Evolutionary conservation across 2,888 invertebrate species (phyloP).

Genomic region (Megalurothrips usitatus): DNA sequence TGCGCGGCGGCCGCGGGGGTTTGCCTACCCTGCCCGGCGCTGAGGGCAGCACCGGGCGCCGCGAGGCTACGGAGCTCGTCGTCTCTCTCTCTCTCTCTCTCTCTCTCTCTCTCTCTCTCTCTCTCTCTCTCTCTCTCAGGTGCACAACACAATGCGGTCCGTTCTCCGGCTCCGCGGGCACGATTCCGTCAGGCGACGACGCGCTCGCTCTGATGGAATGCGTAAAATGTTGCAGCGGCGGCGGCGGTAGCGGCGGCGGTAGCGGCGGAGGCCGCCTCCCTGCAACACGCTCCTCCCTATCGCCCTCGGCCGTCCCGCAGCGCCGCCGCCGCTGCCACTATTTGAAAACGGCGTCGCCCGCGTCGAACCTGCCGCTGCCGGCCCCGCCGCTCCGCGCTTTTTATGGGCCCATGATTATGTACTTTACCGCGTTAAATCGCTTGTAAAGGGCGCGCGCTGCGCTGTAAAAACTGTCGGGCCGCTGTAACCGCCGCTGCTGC

Average conservation of each 20-base stretch:
- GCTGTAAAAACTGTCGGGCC: too few relatives aligned
- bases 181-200: neutral
- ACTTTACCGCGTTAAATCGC: slow-evolving; percentile 1
- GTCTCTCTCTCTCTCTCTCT: neutral
- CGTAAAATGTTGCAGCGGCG: neutral
- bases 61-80: neutral
- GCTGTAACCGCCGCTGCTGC: neutral
- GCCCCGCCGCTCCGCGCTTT: neutral
- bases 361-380: neutral
- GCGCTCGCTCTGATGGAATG: neutral
- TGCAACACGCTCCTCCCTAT: too few relatives aligned
- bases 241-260: too few relatives aligned
- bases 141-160: too few relatives aligned
- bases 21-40: slow-evolving; percentile 2
- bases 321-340: too few relatives aligned
- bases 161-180: too few relatives aligned
- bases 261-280: too few relatives aligned
- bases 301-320: too few relatives aligned
- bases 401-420: neutral
- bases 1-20: neutral
- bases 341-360: neutral
- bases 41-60: too few relatives aligned
- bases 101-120: slow-evolving; percentile 29
- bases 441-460: neutral
- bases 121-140: slow-evolving; percentile 28